Evolutionary conservation across 2,888 invertebrate species (phyloP), one percentile per base, ranked within the genome.

Genomic region (Tetramorium bicarinatum): DNA sequence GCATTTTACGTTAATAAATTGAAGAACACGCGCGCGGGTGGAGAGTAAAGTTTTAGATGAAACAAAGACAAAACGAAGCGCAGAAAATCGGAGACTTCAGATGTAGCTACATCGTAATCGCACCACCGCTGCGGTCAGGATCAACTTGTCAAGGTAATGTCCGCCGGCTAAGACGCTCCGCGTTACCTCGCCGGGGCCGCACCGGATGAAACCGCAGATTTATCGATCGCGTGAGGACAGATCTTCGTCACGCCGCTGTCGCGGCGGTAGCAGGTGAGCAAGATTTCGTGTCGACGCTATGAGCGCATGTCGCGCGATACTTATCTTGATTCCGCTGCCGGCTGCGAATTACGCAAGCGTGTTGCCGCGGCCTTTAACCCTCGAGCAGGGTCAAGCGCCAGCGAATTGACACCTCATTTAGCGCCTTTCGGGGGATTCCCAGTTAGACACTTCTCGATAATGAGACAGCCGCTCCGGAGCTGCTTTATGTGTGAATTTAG

Each of bases 131-230:
- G 59, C 15, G 71, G 74, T 81, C 85, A 85, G 86, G 86, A 90
- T 89, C 88, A 90, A 90, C 88, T 88, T 90, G 87, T 88, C 88
- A 79, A 88, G 85, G 88, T 88, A 90, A 90, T 86, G 87, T 87
- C 85, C 66, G 1, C 84, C 76, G 54, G 66, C 80, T 76, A 83
- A 85, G 87, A 90, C 84, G 54, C 79, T 25, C 25, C 9, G 71
- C 82, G 79, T 88, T 89, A 87, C 74, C 18, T 56, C 25, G 15
- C 80, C 85, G 74, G 86, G 77, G 86, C 84, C 88, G 86, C 85
- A 83, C 64, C 69, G 75, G 71, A 80, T 34, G 87, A 86, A 88
- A 89, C 89, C 90, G 84, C 89, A 89, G 87, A 85, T 85, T 84
- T 85, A 83, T 85, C 83, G 88, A 87, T 90, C 84, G 75, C 74